phyloP scores from a whole-genome alignment of 2,888 invertebrate genomes.

The Yponomeuta plumbellus region DNA sequence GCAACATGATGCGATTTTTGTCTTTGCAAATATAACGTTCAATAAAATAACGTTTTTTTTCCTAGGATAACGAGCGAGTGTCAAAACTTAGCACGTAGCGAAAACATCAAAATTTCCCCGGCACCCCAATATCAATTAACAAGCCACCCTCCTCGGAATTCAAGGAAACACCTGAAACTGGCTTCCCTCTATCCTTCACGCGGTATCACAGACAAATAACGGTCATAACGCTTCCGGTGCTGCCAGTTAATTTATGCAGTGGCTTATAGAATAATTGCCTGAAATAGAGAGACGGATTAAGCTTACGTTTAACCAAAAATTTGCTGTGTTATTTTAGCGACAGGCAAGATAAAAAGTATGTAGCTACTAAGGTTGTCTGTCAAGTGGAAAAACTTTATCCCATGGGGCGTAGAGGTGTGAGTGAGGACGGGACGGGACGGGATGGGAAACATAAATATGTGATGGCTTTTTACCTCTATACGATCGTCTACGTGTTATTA shows the following conservation, averaged over 20 bases:
- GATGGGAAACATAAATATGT: too few species aligned
- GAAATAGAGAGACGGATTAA: too few species aligned
- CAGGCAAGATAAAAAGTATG: too few species aligned
- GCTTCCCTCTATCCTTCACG: background rate
- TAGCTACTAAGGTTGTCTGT: too few species aligned
- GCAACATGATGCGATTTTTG: too few species aligned
- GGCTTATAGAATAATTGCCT: background rate
- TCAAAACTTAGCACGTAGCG: background rate
- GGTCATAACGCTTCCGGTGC: constrained; percentile 26
- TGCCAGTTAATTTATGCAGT: constrained; percentile 37
- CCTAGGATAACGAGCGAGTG: background rate
- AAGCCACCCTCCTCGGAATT: constrained; percentile 9
- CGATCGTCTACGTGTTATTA: too few species aligned
- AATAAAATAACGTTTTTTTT: background rate
- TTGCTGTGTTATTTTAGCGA: too few species aligned
- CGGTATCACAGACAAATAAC: constrained; percentile 30
- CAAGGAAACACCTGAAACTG: constrained; percentile 6
- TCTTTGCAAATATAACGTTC: background rate
- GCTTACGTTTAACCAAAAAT: too few species aligned
- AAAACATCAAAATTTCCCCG: background rate
- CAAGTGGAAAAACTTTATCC: too few species aligned
- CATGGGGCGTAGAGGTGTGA: too few species aligned
- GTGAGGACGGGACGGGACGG: too few species aligned
- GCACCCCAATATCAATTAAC: constrained; percentile 5
- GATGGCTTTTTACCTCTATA: too few species aligned